phyloP scores from a whole-genome alignment of 1,140 invertebrate species.

The Brachystomella parvula region DNA sequence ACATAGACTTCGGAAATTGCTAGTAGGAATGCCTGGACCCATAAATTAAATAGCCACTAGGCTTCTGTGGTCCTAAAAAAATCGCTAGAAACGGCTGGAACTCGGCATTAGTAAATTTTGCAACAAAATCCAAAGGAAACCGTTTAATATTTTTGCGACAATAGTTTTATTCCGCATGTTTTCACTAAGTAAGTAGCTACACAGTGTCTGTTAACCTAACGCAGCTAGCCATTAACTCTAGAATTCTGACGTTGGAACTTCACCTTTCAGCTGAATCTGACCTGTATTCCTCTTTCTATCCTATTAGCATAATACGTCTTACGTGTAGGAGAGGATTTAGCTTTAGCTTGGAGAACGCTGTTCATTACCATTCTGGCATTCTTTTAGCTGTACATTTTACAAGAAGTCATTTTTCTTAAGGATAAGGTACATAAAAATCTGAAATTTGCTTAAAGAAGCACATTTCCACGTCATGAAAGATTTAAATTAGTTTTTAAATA shows the following conservation, averaged over 20 bases:
- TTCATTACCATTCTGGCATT: neutral
- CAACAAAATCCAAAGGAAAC: neutral
- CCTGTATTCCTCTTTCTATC: neutral
- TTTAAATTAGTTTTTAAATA: neutral
- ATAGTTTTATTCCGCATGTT: neutral
- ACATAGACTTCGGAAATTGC: too few relatives aligned
- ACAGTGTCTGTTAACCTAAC: neutral
- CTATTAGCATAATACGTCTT: neutral
- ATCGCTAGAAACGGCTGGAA: neutral
- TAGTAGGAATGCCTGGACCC: too few relatives aligned
- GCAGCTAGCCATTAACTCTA: neutral
- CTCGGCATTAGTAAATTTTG: too few relatives aligned
- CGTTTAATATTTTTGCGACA: neutral
- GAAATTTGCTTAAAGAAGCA: neutral
- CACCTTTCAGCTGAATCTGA: neutral
- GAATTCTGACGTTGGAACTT: neutral
- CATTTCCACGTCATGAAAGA: neutral
- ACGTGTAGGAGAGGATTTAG: neutral
- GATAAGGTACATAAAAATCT: neutral
- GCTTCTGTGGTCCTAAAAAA: too few relatives aligned
- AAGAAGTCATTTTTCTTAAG: neutral
- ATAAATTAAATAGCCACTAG: too few relatives aligned
- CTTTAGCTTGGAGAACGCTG: neutral
- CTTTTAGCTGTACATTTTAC: neutral
- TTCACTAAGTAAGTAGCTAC: neutral